phyloP scores from a whole-genome alignment of 2,888 invertebrate species.

The Rambutsinella grinnellia region DNA sequence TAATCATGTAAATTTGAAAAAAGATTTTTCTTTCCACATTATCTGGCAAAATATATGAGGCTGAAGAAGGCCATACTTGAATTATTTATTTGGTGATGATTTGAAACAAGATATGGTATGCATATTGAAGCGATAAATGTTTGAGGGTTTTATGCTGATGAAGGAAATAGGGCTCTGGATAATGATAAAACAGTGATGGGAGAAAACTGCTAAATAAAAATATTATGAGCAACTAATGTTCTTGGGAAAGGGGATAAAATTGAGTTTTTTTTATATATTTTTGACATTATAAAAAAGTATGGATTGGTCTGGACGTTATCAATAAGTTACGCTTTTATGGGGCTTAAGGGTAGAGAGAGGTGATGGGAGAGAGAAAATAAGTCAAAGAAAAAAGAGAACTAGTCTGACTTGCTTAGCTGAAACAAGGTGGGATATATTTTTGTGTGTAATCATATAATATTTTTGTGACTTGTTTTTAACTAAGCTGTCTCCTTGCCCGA shows the following conservation, averaged over 20 bases:
- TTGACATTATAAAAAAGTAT: background rate
- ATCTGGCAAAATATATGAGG: background rate
- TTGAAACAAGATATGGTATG: too few relatives aligned
- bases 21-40: conserved; percentile 5
- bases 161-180: too few relatives aligned
- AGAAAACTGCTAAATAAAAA: too few relatives aligned
- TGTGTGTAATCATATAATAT: conserved; percentile 47
- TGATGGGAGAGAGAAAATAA: background rate
- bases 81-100: conserved; percentile 47
- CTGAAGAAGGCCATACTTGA: conserved; percentile 20
- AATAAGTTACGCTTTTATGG: background rate
- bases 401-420: too few relatives aligned
- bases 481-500: conserved; percentile 50
- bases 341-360: background rate
- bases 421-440: background rate
- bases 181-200: too few relatives aligned
- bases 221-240: too few relatives aligned
- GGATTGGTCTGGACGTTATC: background rate
- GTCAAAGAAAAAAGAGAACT: too few relatives aligned
- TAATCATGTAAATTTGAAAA: conserved; percentile 30
- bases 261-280: too few relatives aligned
- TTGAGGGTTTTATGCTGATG: too few relatives aligned
- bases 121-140: too few relatives aligned
- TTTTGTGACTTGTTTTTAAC: conserved; percentile 51
- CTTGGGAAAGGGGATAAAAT: too few relatives aligned